Conservation (phyloP, 2,797 vertebrate genomes). For the Sebastes alutus region DNA sequence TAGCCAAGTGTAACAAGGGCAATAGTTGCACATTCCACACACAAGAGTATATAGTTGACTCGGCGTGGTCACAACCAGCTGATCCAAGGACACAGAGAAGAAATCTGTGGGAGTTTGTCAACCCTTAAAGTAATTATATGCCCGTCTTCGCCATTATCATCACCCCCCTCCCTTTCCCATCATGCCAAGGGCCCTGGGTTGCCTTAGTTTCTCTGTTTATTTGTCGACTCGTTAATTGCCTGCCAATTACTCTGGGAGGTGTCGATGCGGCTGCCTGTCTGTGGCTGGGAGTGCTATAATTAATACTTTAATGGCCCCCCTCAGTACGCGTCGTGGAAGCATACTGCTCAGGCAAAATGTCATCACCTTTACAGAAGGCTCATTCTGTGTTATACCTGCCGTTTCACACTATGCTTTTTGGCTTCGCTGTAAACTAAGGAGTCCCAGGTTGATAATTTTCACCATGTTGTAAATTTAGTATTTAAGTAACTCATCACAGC, state of each 20-base stretch:
- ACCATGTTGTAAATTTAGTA: not conserved
- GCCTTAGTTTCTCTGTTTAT: slow-evolving; percentile 77
- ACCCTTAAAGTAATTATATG: slow-evolving; percentile 71
- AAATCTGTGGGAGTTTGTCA: slow-evolving; percentile 57
- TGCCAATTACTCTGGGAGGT: slow-evolving; percentile 84
- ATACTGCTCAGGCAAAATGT: slow-evolving; percentile 59
- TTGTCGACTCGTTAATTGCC: slow-evolving; percentile 83
- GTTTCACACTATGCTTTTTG: not conserved
- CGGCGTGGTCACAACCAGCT: slow-evolving; percentile 42
- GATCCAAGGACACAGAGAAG: slow-evolving; percentile 40
- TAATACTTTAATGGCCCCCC: slow-evolving; percentile 80
- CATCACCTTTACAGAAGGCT: slow-evolving; percentile 61
- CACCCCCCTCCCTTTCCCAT: slow-evolving; percentile 22
- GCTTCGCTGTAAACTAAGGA: not conserved
- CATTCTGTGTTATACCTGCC: slow-evolving; percentile 22
- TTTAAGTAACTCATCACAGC: not conserved
- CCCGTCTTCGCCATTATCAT: slow-evolving; percentile 55
- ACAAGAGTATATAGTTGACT: not conserved
- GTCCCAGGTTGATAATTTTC: not conserved
- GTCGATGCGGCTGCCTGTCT: slow-evolving; percentile 75
- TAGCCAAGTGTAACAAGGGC: not conserved
- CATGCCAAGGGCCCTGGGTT: slow-evolving; percentile 60
- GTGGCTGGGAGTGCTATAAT: slow-evolving; percentile 77
- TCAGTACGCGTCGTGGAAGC: slow-evolving; percentile 40
- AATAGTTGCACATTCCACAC: not conserved